Percentiles rank a stretch among this genome's conserved stretches.
These are phyloP conservation scores for Leptinotarsa defecta DNA, from an alignment of 1,140 invertebrate species.

Conservation along the genomic window DNA sequence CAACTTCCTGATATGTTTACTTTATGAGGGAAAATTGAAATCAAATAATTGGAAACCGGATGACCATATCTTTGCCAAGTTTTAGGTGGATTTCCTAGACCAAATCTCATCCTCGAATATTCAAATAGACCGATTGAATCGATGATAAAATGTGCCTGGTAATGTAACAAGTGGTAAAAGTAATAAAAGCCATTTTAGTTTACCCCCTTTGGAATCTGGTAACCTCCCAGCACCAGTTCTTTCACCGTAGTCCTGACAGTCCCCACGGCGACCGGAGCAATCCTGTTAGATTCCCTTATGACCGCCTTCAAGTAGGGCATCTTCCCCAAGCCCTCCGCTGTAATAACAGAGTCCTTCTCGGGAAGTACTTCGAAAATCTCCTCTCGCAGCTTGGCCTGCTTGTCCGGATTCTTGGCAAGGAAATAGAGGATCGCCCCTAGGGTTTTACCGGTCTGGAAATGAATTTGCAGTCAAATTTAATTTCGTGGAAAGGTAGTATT, in stretches of 20 bases:
- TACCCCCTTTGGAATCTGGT: slow-evolving; percentile 66
- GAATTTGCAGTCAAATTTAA: slow-evolving; percentile 20
- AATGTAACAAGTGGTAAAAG: too few species aligned
- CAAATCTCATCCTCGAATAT: too few species aligned
- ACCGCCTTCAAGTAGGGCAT: slow-evolving; percentile 68
- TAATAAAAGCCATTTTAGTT: slow-evolving; percentile 39
- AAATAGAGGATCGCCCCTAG: slow-evolving; percentile 42
- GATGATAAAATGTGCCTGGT: too few species aligned
- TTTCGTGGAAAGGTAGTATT: background rate
- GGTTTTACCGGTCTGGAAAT: slow-evolving; percentile 44
- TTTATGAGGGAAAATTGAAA: too few species aligned
- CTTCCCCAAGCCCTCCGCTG: slow-evolving; percentile 58
- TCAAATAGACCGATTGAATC: too few species aligned
- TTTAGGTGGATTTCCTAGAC: too few species aligned
- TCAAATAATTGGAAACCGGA: too few species aligned
- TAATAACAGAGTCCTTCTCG: slow-evolving; percentile 43
- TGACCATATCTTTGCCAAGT: too few species aligned
- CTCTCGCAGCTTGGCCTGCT: slow-evolving; percentile 25
- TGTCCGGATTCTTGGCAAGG: slow-evolving; percentile 43
- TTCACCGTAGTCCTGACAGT: slow-evolving; percentile 59
- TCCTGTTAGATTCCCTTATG: slow-evolving; percentile 67
- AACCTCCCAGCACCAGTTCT: slow-evolving; percentile 63
- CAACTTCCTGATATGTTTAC: too few species aligned
- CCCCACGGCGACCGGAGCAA: slow-evolving; percentile 61
- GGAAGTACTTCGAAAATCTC: slow-evolving; percentile 43